Percentiles rank a stretch among this genome's conserved stretches.
Conservation (phyloP, 2,113 vertebrate genomes). For the Xenotilapia longispinis region DNA sequence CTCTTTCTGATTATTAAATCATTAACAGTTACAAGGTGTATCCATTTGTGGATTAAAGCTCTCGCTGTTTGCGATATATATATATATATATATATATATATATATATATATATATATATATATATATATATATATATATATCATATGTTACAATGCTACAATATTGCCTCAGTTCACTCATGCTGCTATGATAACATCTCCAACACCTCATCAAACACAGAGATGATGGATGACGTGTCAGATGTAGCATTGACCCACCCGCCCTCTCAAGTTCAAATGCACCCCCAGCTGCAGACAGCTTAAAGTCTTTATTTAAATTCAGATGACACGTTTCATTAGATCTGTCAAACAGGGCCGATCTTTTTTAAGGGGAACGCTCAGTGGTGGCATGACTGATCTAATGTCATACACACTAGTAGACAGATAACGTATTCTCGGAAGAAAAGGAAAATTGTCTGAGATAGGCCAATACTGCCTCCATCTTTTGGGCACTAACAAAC, state of each 20-base stretch:
- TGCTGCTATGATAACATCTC: background rate
- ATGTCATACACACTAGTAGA: background rate
- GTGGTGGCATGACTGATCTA: background rate
- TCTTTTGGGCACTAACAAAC: background rate
- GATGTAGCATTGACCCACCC: slow-evolving; percentile 3
- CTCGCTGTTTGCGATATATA: accelerated
- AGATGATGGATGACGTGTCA: slow-evolving; percentile 5
- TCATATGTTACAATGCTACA: background rate
- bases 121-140: background rate
- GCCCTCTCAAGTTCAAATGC: background rate
- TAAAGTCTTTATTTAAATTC: background rate
- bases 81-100: accelerated
- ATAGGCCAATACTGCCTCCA: background rate
- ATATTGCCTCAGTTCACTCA: background rate
- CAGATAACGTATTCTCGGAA: background rate
- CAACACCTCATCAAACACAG: background rate
- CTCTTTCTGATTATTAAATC: background rate
- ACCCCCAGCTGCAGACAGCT: background rate
- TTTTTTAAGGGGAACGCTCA: background rate
- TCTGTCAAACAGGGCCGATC: background rate
- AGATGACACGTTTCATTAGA: background rate
- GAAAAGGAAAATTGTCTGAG: background rate
- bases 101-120: accelerated
- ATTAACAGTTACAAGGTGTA: background rate
- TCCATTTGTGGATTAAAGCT: background rate